Conservation (phyloP, 2,888 invertebrate species). For the Zelleria hepariella region DNA sequence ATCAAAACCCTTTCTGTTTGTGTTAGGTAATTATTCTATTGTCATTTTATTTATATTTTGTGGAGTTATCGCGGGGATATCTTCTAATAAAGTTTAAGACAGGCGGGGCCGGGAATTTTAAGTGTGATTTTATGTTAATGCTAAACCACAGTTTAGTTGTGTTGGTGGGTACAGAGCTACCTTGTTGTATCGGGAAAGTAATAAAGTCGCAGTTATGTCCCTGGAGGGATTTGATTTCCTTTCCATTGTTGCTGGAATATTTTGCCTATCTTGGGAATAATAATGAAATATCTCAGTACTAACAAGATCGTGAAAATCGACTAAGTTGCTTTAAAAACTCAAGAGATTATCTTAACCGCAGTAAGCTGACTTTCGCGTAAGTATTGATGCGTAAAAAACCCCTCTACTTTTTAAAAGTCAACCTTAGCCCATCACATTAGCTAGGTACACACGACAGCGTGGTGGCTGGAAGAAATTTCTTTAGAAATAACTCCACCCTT, state of each 20-base stretch:
- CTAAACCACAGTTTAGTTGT: slow-evolving; percentile 38
- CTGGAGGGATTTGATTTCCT: slow-evolving; percentile 32
- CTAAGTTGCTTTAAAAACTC: no score
- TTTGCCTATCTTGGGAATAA: not conserved
- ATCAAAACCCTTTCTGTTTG: slow-evolving; percentile 30
- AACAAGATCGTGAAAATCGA: no score
- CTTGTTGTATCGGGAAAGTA: not conserved
- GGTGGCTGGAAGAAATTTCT: no score
- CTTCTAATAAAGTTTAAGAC: slow-evolving; percentile 58
- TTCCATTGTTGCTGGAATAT: slow-evolving; percentile 27
- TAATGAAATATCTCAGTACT: no score
- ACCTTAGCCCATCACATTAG: no score
- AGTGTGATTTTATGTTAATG: slow-evolving; percentile 67
- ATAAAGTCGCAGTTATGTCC: not conserved
- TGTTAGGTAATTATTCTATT: slow-evolving; percentile 55
- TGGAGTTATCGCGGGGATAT: slow-evolving; percentile 55
- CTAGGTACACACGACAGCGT: no score
- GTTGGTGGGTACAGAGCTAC: slow-evolving; percentile 18
- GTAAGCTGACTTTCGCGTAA: no score
- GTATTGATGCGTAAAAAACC: no score
- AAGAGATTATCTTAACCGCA: no score
- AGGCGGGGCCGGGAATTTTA: slow-evolving; percentile 45
- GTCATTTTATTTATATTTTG: slow-evolving; percentile 66
- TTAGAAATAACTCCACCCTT: no score
- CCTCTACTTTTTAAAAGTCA: no score